Evolutionary conservation across 2,113 vertebrate genomes (phyloP).

Genomic region (Anser brachyrhynchus): DNA sequence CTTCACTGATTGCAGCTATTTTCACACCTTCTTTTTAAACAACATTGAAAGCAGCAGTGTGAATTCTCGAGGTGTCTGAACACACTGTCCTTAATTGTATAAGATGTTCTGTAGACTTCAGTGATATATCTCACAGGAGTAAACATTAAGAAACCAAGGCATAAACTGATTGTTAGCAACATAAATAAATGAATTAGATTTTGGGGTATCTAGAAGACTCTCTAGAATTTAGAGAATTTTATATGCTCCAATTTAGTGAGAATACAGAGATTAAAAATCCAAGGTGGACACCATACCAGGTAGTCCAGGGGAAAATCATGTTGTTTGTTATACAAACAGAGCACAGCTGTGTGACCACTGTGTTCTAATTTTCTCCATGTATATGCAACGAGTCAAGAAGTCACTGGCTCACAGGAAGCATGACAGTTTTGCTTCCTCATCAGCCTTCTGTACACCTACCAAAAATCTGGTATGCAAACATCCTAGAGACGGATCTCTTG

Average conservation of each 20-base stretch:
- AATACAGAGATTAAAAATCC: background rate
- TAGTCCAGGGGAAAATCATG: background rate
- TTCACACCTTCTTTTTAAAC: slow-evolving; percentile 9
- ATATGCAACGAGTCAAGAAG: background rate
- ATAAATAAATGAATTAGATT: background rate
- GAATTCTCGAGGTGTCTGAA: background rate
- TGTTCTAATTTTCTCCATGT: background rate
- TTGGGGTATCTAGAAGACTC: background rate
- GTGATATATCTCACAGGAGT: background rate
- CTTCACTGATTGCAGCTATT: background rate
- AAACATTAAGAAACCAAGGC: background rate
- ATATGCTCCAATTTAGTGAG: background rate
- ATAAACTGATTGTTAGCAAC: background rate
- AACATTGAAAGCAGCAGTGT: background rate
- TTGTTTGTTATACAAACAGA: background rate
- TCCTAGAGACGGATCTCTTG: background rate
- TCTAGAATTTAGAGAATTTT: background rate
- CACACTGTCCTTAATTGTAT: background rate
- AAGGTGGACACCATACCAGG: background rate
- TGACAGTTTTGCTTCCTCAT: background rate
- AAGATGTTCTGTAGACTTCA: background rate
- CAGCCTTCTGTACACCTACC: background rate
- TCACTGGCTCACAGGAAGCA: background rate
- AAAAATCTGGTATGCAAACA: background rate
- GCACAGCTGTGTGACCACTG: background rate